phyloP scores from a whole-genome alignment of 2,888 invertebrate species.

The Tenthredo amoena region DNA sequence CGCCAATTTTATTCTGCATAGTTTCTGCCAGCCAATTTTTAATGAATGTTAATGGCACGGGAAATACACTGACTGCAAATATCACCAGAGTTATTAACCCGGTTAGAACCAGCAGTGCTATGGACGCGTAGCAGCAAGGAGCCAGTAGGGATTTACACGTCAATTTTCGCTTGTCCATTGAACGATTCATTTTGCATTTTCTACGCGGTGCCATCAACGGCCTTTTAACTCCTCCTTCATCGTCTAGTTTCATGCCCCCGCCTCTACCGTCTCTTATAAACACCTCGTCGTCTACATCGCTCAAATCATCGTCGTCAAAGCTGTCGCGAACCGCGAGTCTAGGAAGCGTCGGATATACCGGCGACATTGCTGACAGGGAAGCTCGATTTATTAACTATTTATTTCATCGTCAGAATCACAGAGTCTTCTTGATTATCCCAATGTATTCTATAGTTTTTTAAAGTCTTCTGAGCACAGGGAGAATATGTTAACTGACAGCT shows the following conservation, averaged over 20 bases:
- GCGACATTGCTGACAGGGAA: constrained; percentile 75
- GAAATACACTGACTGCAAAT: constrained; percentile 83
- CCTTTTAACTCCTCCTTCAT: constrained; percentile 85
- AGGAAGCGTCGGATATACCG: constrained; percentile 81
- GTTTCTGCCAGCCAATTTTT: constrained; percentile 80
- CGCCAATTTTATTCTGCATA: constrained; percentile 54
- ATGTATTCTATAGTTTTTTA: neutral
- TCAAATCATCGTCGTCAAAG: constrained; percentile 84
- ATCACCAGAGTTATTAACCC: constrained; percentile 84
- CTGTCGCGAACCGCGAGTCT: constrained; percentile 84
- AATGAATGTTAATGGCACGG: constrained; percentile 82
- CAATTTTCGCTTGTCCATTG: constrained; percentile 80
- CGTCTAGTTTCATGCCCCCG: constrained; percentile 81
- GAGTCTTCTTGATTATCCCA: neutral
- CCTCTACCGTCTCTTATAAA: constrained; percentile 87
- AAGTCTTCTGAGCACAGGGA: too few relatives aligned
- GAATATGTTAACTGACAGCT: neutral
- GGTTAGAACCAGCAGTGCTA: constrained; percentile 81
- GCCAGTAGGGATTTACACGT: constrained; percentile 82
- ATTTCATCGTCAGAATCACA: neutral
- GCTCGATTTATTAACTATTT: neutral
- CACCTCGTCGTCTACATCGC: constrained; percentile 89
- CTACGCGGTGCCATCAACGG: constrained; percentile 88
- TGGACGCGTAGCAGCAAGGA: constrained; percentile 84
- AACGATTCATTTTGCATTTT: constrained; percentile 79